These are phyloP conservation scores for Notothenia rossii DNA, from an alignment of 2,113 vertebrate genomes.

Conservation along the genomic window DNA sequence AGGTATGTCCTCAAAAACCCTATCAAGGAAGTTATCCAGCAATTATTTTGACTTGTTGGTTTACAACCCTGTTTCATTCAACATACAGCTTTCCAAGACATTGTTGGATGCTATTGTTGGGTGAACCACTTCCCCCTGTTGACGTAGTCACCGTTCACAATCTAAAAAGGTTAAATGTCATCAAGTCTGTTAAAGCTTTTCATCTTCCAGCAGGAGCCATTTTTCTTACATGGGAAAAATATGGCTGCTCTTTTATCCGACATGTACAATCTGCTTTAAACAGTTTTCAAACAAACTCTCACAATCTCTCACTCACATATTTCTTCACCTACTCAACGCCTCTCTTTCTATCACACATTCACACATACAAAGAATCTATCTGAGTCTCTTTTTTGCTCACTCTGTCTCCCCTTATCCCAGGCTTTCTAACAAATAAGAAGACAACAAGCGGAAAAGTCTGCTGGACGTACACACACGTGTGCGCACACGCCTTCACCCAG, in stretches of 20 bases:
- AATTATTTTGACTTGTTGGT: neutral
- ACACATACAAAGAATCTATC: slow-evolving; percentile 39
- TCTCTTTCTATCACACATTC: slow-evolving; percentile 29
- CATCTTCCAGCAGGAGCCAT: neutral
- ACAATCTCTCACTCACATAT: slow-evolving; percentile 8
- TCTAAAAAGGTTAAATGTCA: neutral
- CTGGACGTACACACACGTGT: slow-evolving; percentile 51
- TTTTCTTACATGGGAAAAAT: neutral
- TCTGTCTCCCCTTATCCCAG: slow-evolving; percentile 61
- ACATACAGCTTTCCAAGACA: too few relatives aligned
- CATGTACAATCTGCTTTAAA: neutral
- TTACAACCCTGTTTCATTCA: neutral
- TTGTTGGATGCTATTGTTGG: neutral
- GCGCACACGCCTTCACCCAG: slow-evolving; percentile 44
- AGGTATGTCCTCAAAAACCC: too few relatives aligned
- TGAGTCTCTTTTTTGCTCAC: slow-evolving; percentile 29
- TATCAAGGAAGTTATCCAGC: too few relatives aligned
- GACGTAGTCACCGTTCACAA: neutral
- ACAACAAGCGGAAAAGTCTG: slow-evolving; percentile 67
- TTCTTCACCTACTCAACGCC: slow-evolving; percentile 11
- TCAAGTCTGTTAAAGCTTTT: neutral
- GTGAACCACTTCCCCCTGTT: neutral
- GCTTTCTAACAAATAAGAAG: slow-evolving; percentile 64
- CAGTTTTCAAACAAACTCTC: slow-evolving; percentile 16
- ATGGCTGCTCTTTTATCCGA: neutral